Conservation (phyloP, 2,113 vertebrate genomes). For the Pedionomus torquatus region DNA sequence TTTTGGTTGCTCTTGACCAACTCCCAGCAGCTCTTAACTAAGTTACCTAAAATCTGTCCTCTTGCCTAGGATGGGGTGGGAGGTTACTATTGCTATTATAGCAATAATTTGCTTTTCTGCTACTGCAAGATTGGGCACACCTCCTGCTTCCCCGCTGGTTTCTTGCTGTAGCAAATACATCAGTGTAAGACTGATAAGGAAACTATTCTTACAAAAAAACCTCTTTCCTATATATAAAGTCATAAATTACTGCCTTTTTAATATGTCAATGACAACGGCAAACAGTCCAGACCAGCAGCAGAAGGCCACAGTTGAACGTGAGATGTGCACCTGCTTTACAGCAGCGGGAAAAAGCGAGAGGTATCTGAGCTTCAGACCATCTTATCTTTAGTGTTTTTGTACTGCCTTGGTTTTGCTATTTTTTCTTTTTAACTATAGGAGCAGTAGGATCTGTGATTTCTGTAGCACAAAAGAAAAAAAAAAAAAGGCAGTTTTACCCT, state of each 20-base stretch:
- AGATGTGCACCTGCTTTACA: not conserved
- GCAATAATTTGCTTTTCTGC: not conserved
- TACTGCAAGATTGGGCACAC: not conserved
- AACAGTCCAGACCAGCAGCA: not conserved
- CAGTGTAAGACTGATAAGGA: too few species aligned
- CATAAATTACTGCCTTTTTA: too few species aligned
- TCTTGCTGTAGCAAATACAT: too few species aligned
- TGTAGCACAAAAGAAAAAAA: not conserved
- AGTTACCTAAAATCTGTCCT: not conserved
- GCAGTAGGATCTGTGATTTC: not conserved
- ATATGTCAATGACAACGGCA: too few species aligned
- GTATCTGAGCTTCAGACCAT: not conserved
- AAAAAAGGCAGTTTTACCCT: not conserved
- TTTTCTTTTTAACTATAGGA: not conserved
- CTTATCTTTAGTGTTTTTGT: too few species aligned
- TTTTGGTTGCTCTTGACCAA: not conserved
- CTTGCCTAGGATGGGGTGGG: not conserved
- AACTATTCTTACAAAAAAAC: too few species aligned
- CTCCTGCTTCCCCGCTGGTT: too few species aligned
- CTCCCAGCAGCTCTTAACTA: not conserved
- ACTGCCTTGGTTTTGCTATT: not conserved
- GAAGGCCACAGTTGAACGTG: not conserved
- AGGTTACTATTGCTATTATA: not conserved
- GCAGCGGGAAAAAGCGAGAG: not conserved
- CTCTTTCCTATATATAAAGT: too few species aligned